Conservation (phyloP, 2,113 vertebrate genomes). For the Lipophrys pholis region DNA sequence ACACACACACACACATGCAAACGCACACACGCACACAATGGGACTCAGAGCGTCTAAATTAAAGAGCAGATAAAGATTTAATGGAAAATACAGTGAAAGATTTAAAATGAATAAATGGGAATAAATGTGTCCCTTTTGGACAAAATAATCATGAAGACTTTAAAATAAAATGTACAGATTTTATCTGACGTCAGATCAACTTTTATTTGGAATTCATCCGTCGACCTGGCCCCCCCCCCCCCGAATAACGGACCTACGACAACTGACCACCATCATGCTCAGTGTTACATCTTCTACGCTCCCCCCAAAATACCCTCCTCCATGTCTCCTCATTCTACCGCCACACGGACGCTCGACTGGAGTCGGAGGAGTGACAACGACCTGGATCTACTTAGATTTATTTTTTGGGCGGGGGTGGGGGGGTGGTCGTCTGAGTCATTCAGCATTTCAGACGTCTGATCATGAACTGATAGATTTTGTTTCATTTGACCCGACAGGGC, state of each 20-base stretch:
- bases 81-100: conserved; percentile 75
- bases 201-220: conserved; percentile 82
- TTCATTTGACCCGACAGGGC: conserved; percentile 65
- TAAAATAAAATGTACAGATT: conserved; percentile 83
- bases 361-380: conserved; percentile 56
- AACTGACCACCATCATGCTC: conserved; percentile 59
- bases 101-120: conserved; percentile 52
- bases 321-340: conserved; percentile 69
- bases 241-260: conserved; percentile 68
- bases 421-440: conserved; percentile 47
- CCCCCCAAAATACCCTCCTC: too few species aligned
- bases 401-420: neutral
- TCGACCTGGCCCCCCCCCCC: conserved; percentile 71
- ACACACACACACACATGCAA: conserved; percentile 43
- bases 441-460: conserved; percentile 77
- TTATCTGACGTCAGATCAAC: conserved; percentile 79
- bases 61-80: conserved; percentile 78
- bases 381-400: conserved; percentile 45
- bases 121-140: conserved; percentile 80
- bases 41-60: conserved; percentile 81
- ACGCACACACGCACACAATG: conserved; percentile 62
- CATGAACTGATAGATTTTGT: conserved; percentile 72
- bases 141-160: conserved; percentile 81
- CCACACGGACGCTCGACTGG: conserved; percentile 10
- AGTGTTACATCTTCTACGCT: conserved; percentile 50